Conservation (phyloP, 2,113 vertebrate genomes). For the Ranitomeya variabilis region DNA sequence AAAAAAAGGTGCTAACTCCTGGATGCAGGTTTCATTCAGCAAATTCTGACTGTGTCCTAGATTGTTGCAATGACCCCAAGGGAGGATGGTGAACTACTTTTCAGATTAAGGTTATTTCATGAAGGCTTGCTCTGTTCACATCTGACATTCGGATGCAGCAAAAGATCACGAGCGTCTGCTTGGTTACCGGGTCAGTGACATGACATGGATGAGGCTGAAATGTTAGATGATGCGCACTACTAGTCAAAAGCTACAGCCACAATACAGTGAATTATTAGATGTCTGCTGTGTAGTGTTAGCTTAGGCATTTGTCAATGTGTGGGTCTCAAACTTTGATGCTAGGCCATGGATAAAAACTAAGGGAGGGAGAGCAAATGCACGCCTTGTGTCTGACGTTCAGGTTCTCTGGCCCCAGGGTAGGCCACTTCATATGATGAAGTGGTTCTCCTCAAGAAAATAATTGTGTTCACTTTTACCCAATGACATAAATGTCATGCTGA, state of each 20-base stretch:
- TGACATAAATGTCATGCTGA: too few relatives aligned
- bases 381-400: too few relatives aligned
- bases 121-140: not conserved
- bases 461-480: too few relatives aligned
- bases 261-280: not conserved
- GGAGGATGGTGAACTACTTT: constrained; percentile 38
- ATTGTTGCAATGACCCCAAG: constrained; percentile 21
- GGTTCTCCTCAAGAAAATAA: too few relatives aligned
- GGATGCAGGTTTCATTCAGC: not conserved
- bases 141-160: not conserved
- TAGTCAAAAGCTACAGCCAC: not conserved
- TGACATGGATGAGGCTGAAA: not conserved
- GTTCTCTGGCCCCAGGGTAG: too few relatives aligned
- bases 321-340: too few relatives aligned
- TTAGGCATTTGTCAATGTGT: too few relatives aligned
- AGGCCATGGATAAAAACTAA: too few relatives aligned
- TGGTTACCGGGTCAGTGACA: not conserved
- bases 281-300: too few relatives aligned
- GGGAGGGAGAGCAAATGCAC: too few relatives aligned
- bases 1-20: not conserved
- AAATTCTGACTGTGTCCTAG: constrained; percentile 20
- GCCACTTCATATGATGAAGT: too few relatives aligned
- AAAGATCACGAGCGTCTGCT: not conserved
- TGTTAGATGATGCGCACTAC: not conserved
- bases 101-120: constrained; percentile 10